These are phyloP conservation scores for Drosophila kikkawai DNA, from an alignment of 1,140 invertebrate genomes.

Conservation along the genomic window DNA sequence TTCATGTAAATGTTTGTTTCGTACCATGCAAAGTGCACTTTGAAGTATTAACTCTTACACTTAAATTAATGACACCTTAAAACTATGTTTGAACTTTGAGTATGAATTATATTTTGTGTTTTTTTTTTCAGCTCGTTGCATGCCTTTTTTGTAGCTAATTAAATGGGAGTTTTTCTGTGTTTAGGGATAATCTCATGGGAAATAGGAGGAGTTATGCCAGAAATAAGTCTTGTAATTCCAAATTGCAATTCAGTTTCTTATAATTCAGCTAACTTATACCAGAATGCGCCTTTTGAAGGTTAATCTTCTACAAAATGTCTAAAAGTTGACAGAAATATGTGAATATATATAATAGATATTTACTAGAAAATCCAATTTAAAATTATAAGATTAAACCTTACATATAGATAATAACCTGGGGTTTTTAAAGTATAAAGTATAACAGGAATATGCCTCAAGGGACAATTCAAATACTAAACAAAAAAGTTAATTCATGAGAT, in stretches of 20 bases:
- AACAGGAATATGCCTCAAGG: not conserved
- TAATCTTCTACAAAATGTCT: too few relatives aligned
- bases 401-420: not conserved
- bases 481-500: not conserved
- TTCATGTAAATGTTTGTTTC: constrained; percentile 62
- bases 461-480: too few relatives aligned
- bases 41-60: constrained; percentile 45
- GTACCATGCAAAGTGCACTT: constrained; percentile 56
- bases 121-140: constrained; percentile 42
- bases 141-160: constrained; percentile 38
- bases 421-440: too few relatives aligned
- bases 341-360: too few relatives aligned
- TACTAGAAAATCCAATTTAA: too few relatives aligned
- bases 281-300: too few relatives aligned
- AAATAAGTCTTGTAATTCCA: too few relatives aligned
- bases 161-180: not conserved
- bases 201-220: too few relatives aligned
- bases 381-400: not conserved
- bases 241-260: too few relatives aligned
- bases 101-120: constrained; percentile 29
- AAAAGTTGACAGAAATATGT: too few relatives aligned
- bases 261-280: too few relatives aligned
- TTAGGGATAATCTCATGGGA: not conserved
- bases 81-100: constrained; percentile 20
- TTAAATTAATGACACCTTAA: constrained; percentile 18